phyloP scores from a whole-genome alignment of 2,797 vertebrate species.

The Danio albolineatus region DNA sequence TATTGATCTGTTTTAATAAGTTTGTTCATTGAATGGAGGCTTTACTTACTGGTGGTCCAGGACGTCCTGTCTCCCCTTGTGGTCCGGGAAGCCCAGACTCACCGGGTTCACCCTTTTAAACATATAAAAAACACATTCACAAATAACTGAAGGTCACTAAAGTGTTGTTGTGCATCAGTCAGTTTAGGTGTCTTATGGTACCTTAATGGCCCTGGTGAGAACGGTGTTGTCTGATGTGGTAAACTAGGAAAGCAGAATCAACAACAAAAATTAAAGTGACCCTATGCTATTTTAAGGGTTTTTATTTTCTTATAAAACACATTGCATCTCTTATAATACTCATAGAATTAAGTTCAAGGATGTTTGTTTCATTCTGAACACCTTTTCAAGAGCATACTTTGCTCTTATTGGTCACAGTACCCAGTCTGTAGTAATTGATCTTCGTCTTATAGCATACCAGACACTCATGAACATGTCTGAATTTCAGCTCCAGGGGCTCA shows the following conservation, averaged over 20 bases:
- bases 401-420: no score
- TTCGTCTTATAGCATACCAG: no score
- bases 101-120: conserved; percentile 71
- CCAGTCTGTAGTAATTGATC: no score
- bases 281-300: no score
- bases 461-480: no score
- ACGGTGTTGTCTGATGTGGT: conserved; percentile 72
- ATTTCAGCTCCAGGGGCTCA: no score
- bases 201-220: conserved; percentile 82
- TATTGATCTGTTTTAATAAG: neutral
- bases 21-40: neutral
- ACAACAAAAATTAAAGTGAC: no score
- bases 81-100: conserved; percentile 78
- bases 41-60: conserved; percentile 80
- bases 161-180: neutral
- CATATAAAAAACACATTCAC: neutral
- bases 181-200: conserved; percentile 53
- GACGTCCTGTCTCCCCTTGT: conserved; percentile 78
- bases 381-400: no score
- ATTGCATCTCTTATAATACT: no score
- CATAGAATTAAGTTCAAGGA: no score
- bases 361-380: no score
- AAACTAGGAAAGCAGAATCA: conserved; percentile 65
- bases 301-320: no score
- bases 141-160: neutral